phyloP scores from a whole-genome alignment of 2,888 invertebrate species.

The Dendrolimus pini region DNA sequence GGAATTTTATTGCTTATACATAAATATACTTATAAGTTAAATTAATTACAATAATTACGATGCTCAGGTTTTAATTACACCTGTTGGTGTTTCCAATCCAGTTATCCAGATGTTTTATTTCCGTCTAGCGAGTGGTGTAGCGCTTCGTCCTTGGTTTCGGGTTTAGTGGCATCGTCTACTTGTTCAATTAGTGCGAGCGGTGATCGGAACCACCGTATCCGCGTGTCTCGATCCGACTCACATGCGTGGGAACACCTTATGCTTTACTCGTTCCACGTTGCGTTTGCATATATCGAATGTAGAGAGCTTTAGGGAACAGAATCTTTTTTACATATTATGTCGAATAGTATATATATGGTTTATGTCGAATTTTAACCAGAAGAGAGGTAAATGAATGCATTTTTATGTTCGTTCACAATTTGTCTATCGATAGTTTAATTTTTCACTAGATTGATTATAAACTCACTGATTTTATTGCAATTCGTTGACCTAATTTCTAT shows the following conservation, averaged over 20 bases:
- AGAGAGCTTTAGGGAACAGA: conserved; percentile 2
- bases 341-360: no score
- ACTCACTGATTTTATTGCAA: no score
- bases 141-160: conserved; percentile 9
- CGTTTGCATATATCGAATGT: conserved; percentile 24
- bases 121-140: conserved; percentile 34
- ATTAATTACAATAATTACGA: neutral
- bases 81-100: neutral
- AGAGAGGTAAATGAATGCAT: no score
- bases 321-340: conserved; percentile 1
- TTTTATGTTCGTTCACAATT: no score
- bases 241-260: conserved; percentile 56
- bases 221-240: conserved; percentile 44
- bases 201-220: conserved; percentile 66
- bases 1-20: no score
- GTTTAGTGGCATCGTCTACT: conserved; percentile 33
- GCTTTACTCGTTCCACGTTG: conserved; percentile 25
- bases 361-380: no score
- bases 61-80: neutral
- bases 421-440: no score
- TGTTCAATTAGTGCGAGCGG: conserved; percentile 61
- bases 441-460: no score
- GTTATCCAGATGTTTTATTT: conserved; percentile 9
- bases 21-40: neutral
- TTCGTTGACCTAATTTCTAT: no score